Base-by-base conservation (phyloP, 2,888 invertebrate genomes). In the Cephalotes varians region DNA sequence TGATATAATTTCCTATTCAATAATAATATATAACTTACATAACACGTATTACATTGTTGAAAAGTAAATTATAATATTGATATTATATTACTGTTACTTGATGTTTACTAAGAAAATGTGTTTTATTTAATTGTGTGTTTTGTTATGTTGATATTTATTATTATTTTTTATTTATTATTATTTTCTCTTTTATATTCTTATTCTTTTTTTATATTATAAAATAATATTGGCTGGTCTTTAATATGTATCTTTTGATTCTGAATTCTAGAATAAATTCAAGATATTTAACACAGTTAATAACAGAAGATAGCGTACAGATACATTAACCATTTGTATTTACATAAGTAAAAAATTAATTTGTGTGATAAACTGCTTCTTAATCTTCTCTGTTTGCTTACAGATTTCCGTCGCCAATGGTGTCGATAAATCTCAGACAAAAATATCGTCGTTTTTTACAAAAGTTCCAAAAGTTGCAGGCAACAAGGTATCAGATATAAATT, bases 401-500 rank as follows among this genome's bases (percentile, higher is more conserved):
- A 58, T 28, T 51, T 1, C 44, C 21, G 2, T 40, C 10, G 18
- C 2, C 37, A 28, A 44, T 21, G 9, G 12, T 44, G 25, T 2
- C 2, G 62, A 74, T 18, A 58, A 40, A 18, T 64, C 77, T 21
- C 86, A 86, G 18, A 71, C 31, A 12, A 87, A 87, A 54, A 84
- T 86, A 77, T 87, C 82, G 6, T 47, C 31, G 4, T 86, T 77
- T 51, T 87, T 86, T 31, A n/a, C 37, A 6, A 84, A 81, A 28
- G 18, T 37, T 40, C 9, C 71, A 5, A 74, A 76, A 10, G 6
- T 21, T 58, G 69, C 37, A 0, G 34, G 25, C 5, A 9, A n/a
- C 34, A 44, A 31, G 15, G 6, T 1, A 4, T 31, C 6, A 18
- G n/a, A n/a, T 18, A 12, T 31, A 28, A 25, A 34, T 34, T 21